Conservation (phyloP, 1,140 invertebrate species). For the Melanaphis sacchari region DNA sequence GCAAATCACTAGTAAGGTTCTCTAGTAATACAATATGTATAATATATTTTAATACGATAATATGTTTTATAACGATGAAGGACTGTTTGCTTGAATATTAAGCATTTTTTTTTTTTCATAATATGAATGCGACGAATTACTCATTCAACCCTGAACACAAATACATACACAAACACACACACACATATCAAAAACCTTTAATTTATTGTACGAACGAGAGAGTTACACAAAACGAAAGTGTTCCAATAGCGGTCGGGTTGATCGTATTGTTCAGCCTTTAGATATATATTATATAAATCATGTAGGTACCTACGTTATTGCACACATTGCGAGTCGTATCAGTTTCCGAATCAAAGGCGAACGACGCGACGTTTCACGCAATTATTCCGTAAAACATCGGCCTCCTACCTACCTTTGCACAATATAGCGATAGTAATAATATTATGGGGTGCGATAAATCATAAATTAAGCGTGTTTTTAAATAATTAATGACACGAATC, state of each 20-base stretch:
- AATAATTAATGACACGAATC: slow-evolving; percentile 11
- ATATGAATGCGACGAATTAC: not conserved
- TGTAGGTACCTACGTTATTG: not conserved
- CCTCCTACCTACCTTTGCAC: not conserved
- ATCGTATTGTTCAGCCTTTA: slow-evolving; percentile 12
- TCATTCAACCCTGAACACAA: not conserved
- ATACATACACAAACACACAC: not conserved
- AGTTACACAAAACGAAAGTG: not conserved
- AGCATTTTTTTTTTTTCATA: not conserved
- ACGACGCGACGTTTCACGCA: not conserved
- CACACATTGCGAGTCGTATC: not conserved
- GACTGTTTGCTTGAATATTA: not conserved
- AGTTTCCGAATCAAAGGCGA: slow-evolving; percentile 21
- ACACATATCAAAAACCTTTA: not conserved
- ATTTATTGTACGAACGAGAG: not conserved
- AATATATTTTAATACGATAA: not conserved
- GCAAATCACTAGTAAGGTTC: not conserved
- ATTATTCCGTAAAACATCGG: not conserved
- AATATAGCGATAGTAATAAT: not conserved
- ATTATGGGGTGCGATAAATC: not conserved
- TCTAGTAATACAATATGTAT: not conserved
- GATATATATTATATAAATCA: not conserved
- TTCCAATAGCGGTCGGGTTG: slow-evolving; percentile 7
- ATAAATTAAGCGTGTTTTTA: not conserved
- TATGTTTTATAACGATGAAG: not conserved